Evolutionary conservation across 1,140 invertebrate species (phyloP), one percentile per base, ranked within the genome.

Genomic region (Mya arenaria): DNA sequence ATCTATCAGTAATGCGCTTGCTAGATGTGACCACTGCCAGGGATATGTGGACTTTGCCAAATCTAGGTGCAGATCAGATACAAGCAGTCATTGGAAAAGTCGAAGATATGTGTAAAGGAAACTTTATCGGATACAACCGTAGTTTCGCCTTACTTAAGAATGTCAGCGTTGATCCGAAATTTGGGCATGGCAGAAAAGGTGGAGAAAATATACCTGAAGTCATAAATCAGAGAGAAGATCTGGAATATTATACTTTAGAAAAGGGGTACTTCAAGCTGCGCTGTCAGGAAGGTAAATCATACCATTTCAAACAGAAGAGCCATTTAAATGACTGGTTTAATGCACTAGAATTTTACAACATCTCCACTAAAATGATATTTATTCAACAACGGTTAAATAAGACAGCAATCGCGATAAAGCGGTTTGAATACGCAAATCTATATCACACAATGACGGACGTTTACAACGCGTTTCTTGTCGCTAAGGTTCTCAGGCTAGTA

Each of bases 401-500:
- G 13, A 81, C 83, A 32, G 84, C 87, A 4, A 74, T 89, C 23
- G 89, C 89, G 25, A 62, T 90, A 2, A 55, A 80, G 48, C 62
- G 90, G 28, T 91, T 91, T 79, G 91, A 92, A 66, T 92, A 91
- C 78, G 91, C 85, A 6, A 92, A 92, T 75, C 62, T 91, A 10
- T 92, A 91, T 69, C 90, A 92, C 79, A 89, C 90, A 8, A 89
- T 92, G 86, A 91, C 91, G 4, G 90, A 92, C 80, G 89, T 87
- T 62, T 92, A 88, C 79, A 91, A 91, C 71, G 85, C 87, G 5
- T 92, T 90, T 55, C 71, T 92, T 15, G 71, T 91, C 39, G 81
- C 87, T 65, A 58, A 85, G 15, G 60, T 89, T 15, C 90, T 92
- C 77, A 79, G 86, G 56, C 66, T 83, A 44, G 39, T 82, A 36